phyloP scores from a whole-genome alignment of 2,888 invertebrate species.

The Maniola hyperantus region DNA sequence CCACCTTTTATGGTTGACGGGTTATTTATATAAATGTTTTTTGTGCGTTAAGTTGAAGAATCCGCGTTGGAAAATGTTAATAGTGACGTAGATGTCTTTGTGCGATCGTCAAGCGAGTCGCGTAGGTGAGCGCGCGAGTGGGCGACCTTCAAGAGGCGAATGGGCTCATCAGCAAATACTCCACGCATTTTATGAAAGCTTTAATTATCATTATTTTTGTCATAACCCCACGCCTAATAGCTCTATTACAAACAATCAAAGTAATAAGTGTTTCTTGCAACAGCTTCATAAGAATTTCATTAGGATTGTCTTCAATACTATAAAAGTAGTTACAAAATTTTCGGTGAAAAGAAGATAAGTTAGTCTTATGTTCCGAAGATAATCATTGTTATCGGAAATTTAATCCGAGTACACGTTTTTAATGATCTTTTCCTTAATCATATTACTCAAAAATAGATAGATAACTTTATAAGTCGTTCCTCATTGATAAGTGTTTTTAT shows the following conservation, averaged over 20 bases:
- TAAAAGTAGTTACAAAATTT: background rate
- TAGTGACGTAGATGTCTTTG: conserved; percentile 43
- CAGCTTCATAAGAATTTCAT: conserved; percentile 9
- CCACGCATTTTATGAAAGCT: conserved; percentile 57
- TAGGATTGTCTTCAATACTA: too few species aligned
- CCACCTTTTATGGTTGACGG: conserved; percentile 15
- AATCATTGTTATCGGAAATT: conserved; percentile 26
- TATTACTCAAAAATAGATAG: conserved; percentile 20
- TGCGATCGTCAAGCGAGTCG: conserved; percentile 41
- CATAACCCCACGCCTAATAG: conserved; percentile 43
- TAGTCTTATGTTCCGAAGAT: conserved; percentile 5
- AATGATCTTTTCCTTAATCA: conserved; percentile 23
- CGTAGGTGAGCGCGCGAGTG: conserved; percentile 61
- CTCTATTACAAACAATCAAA: conserved; percentile 14
- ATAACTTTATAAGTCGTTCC: conserved; percentile 3
- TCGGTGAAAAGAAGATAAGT: background rate
- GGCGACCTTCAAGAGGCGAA: conserved; percentile 73
- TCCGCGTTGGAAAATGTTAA: conserved; percentile 39
- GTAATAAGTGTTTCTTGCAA: conserved; percentile 19
- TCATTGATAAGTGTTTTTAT: conserved; percentile 34
- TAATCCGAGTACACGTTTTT: conserved; percentile 23
- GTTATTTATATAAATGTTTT: conserved; percentile 19
- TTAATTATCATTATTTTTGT: conserved; percentile 58
- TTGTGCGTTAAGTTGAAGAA: conserved; percentile 29
- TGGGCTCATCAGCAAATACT: conserved; percentile 66